Percentiles rank a stretch among this genome's conserved stretches.
These are phyloP conservation scores for Chanos chanos DNA, from an alignment of 2,797 vertebrate genomes.

Conservation along the genomic window DNA sequence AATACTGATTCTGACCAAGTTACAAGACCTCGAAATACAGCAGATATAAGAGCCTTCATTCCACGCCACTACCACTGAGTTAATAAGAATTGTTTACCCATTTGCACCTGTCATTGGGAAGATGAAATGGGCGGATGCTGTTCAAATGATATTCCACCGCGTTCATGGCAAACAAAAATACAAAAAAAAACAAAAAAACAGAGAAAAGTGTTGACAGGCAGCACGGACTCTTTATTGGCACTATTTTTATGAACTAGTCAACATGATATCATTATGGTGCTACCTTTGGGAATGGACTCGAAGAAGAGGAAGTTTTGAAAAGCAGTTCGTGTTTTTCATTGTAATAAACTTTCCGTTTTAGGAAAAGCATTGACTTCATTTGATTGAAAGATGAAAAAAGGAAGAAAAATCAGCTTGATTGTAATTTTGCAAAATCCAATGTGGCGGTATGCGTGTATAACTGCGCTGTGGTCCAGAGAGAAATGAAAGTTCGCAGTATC, in stretches of 20 bases:
- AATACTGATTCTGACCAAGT: slow-evolving; percentile 35
- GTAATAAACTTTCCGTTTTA: slow-evolving; percentile 78
- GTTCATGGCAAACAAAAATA: slow-evolving; percentile 37
- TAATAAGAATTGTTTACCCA: slow-evolving; percentile 35
- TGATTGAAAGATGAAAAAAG: slow-evolving; percentile 25
- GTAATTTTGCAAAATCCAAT: slow-evolving; percentile 29
- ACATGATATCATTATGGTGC: slow-evolving; percentile 76
- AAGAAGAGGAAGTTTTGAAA: slow-evolving; percentile 65
- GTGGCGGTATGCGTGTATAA: slow-evolving; percentile 24
- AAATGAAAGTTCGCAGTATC: slow-evolving; percentile 41
- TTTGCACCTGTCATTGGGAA: slow-evolving; percentile 52
- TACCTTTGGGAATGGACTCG: slow-evolving; percentile 67
- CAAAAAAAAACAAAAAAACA: slow-evolving; percentile 41
- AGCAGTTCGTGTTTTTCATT: slow-evolving; percentile 37
- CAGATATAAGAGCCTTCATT: slow-evolving; percentile 33
- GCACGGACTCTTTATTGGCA: slow-evolving; percentile 74
- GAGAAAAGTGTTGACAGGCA: slow-evolving; percentile 62
- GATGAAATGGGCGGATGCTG: slow-evolving; percentile 45
- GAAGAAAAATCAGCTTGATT: slow-evolving; percentile 43
- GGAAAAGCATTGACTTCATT: slow-evolving; percentile 63
- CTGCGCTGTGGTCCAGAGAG: slow-evolving; percentile 31
- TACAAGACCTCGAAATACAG: slow-evolving; percentile 24
- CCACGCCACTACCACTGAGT: slow-evolving; percentile 39
- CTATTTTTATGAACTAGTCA: slow-evolving; percentile 71
- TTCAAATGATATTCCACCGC: slow-evolving; percentile 45